Percentiles rank a stretch among this genome's conserved stretches.
Conservation (phyloP, 2,113 vertebrate species). For the Coryphaenoides rupestris region DNA sequence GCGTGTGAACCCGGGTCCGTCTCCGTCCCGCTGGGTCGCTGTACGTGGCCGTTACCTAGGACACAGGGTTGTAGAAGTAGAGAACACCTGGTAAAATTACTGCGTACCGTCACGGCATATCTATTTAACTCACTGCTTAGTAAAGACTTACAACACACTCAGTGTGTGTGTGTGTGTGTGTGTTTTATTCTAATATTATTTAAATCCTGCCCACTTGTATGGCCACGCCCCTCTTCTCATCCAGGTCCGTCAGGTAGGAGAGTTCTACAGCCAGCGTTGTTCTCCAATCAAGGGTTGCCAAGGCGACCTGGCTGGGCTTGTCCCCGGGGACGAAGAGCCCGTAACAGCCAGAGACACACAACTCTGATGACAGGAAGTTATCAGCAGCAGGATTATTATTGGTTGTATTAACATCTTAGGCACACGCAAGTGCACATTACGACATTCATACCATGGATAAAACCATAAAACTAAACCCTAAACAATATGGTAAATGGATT, state of each 20-base stretch:
- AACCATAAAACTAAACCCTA: too few species aligned
- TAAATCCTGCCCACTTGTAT: constrained; percentile 62
- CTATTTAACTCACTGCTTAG: too few species aligned
- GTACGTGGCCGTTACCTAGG: constrained; percentile 67
- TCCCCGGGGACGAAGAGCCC: constrained; percentile 60
- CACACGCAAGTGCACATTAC: background rate
- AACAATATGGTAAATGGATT: too few species aligned
- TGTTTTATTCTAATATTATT: too few species aligned
- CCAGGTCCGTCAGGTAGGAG: constrained; percentile 63
- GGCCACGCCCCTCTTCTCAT: constrained; percentile 60
- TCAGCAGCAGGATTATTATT: background rate
- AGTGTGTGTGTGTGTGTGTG: too few species aligned
- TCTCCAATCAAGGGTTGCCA: constrained; percentile 65
- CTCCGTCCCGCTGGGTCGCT: constrained; percentile 52
- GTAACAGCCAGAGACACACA: constrained; percentile 71
- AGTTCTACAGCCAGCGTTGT: constrained; percentile 72
- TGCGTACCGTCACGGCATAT: too few species aligned
- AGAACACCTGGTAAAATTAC: background rate
- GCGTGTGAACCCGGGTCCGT: constrained; percentile 67
- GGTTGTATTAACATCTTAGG: background rate
- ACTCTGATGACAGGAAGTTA: constrained; percentile 42
- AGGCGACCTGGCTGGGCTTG: constrained; percentile 47
- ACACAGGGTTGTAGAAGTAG: background rate
- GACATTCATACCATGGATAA: background rate
- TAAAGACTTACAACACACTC: too few species aligned